phyloP scores from a whole-genome alignment of 2,797 vertebrate species.

The Pterois miles region DNA sequence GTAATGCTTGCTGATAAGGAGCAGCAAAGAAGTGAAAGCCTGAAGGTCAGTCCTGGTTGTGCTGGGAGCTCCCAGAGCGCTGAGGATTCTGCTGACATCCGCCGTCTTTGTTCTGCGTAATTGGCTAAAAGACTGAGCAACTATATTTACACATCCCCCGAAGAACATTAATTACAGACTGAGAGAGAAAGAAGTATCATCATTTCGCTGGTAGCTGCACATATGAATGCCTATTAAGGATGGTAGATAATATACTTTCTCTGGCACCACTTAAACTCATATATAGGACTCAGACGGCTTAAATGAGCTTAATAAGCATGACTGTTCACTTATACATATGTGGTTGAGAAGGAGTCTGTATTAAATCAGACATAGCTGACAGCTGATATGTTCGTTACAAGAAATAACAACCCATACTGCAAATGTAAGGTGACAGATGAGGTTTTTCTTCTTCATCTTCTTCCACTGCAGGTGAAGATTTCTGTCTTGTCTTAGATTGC shows the following conservation, averaged over 20 bases:
- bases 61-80: slow-evolving; percentile 78
- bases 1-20: slow-evolving; percentile 74
- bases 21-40: slow-evolving; percentile 69
- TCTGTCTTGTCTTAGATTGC: not conserved
- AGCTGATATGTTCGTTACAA: not conserved
- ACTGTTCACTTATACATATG: slow-evolving; percentile 4
- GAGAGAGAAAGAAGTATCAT: slow-evolving; percentile 65
- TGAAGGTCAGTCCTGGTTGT: slow-evolving; percentile 80
- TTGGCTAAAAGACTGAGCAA: slow-evolving; percentile 83
- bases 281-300: slow-evolving; percentile 2
- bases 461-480: slow-evolving; percentile 6
- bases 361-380: not conserved
- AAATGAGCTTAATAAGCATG: slow-evolving; percentile 11
- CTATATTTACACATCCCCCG: slow-evolving; percentile 82
- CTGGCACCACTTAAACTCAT: slow-evolving; percentile 6
- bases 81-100: slow-evolving; percentile 82
- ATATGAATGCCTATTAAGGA: slow-evolving; percentile 52
- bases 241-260: slow-evolving; percentile 17
- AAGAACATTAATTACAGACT: slow-evolving; percentile 83
- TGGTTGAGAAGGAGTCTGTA: not conserved
- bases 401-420: not conserved
- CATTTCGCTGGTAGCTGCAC: slow-evolving; percentile 50
- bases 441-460: not conserved
- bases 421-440: not conserved
- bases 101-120: slow-evolving; percentile 81